Evolutionary conservation across 2,797 vertebrate genomes (phyloP).

Genomic region (Odontamblyopus rebecca): DNA sequence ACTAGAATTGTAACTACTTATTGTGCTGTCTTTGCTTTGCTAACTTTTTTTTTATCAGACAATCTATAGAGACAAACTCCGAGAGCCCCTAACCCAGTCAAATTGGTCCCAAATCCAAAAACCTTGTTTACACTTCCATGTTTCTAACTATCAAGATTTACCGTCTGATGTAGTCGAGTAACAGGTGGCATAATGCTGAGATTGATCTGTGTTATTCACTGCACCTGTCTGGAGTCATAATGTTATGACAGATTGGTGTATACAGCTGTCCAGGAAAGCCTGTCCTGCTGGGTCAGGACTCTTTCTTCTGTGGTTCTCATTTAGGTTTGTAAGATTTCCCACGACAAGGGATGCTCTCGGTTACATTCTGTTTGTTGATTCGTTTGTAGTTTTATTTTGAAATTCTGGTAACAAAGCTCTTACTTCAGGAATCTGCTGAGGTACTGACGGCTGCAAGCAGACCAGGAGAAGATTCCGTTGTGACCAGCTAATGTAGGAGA

Average conservation of each 20-base stretch:
- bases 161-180: background rate
- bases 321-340: background rate
- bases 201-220: background rate
- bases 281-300: background rate
- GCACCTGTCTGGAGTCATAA: slow-evolving; percentile 9
- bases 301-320: background rate
- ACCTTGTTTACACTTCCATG: background rate
- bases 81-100: background rate
- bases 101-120: background rate
- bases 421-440: slow-evolving; percentile 90
- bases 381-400: background rate
- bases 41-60: background rate
- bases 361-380: background rate
- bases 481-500: slow-evolving; percentile 89
- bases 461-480: slow-evolving; percentile 93
- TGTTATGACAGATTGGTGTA: slow-evolving; percentile 6
- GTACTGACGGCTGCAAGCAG: slow-evolving; percentile 89
- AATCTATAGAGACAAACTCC: background rate
- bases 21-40: background rate
- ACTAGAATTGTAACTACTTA: slow-evolving; percentile 17
- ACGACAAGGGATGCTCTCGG: background rate
- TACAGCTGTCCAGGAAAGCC: slow-evolving; percentile 3
- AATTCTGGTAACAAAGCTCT: slow-evolving; percentile 11
- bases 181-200: slow-evolving; percentile 6
- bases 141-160: slow-evolving; percentile 1